Evolutionary conservation across 2,113 vertebrate species (phyloP).

Genomic region (Plecturocebus donacophilus): DNA sequence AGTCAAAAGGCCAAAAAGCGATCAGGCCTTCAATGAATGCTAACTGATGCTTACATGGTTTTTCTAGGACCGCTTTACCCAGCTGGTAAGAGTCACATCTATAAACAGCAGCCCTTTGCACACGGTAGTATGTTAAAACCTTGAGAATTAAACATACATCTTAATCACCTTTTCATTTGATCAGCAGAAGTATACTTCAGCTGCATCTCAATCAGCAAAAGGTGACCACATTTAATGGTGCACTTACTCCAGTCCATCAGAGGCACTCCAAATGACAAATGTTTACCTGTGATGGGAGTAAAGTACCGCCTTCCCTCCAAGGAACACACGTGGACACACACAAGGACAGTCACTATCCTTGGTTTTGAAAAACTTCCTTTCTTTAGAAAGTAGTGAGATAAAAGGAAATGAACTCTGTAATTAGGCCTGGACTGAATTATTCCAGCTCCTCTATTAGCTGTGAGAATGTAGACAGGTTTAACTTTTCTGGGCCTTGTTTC

Average conservation of each 20-base stretch:
- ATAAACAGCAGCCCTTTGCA: background rate
- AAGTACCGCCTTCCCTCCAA: too few relatives aligned
- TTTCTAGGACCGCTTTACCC: background rate
- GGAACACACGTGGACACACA: background rate
- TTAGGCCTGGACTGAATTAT: background rate
- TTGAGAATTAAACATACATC: background rate
- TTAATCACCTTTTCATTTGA: background rate
- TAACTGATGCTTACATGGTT: background rate
- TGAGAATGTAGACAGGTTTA: background rate
- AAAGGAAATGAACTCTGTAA: slow-evolving; percentile 14
- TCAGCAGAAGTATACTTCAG: background rate
- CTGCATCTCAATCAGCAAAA: background rate
- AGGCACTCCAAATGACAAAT: background rate
- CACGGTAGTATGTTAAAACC: background rate
- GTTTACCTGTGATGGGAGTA: background rate
- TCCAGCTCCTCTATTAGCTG: background rate
- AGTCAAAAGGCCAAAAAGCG: too few relatives aligned
- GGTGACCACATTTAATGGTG: background rate
- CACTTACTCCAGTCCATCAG: background rate
- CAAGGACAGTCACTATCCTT: background rate
- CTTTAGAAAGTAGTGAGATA: background rate
- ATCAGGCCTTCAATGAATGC: background rate
- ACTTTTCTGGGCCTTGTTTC: background rate
- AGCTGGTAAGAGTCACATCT: background rate
- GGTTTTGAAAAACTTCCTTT: background rate